Evolutionary conservation across 2,113 vertebrate species (phyloP).

Genomic region (Xenopus laevis): DNA sequence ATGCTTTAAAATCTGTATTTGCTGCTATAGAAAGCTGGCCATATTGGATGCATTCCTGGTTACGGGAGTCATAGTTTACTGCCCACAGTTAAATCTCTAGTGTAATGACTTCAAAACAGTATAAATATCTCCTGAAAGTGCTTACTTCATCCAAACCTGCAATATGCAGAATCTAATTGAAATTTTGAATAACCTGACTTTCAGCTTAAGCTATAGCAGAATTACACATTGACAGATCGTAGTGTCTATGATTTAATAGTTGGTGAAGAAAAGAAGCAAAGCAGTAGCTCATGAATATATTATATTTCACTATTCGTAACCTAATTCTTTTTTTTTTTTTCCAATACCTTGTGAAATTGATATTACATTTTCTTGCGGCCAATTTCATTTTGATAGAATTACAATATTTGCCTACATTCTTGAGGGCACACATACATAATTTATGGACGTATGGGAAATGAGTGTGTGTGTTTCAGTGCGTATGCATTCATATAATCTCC

Average conservation of each 20-base stretch:
- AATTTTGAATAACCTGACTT: slow-evolving; percentile 33
- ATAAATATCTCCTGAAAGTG: slow-evolving; percentile 2
- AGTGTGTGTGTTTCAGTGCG: slow-evolving; percentile 13
- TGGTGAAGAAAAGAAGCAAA: slow-evolving; percentile 25
- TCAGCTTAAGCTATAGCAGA: slow-evolving; percentile 8
- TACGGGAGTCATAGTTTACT: neutral
- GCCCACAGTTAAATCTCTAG: neutral
- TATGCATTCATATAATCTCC: slow-evolving; percentile 17
- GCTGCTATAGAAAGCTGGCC: neutral
- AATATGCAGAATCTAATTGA: slow-evolving; percentile 31
- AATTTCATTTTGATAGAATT: slow-evolving; percentile 45
- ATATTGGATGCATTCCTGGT: neutral
- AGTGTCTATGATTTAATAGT: slow-evolving; percentile 37
- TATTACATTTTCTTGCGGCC: slow-evolving; percentile 25
- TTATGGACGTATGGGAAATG: slow-evolving; percentile 3
- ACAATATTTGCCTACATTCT: slow-evolving; percentile 30
- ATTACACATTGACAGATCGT: slow-evolving; percentile 37
- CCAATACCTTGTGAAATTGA: slow-evolving; percentile 16
- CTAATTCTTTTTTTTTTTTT: slow-evolving; percentile 38
- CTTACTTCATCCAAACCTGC: slow-evolving; percentile 22
- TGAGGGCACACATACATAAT: slow-evolving; percentile 13
- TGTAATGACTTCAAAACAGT: slow-evolving; percentile 1
- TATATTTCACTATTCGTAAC: slow-evolving; percentile 18
- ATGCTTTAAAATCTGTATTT: neutral
- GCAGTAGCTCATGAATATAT: slow-evolving; percentile 23